Evolutionary conservation across 2,797 vertebrate species (phyloP).

Genomic region (Oreonectes daqikongensis): DNA sequence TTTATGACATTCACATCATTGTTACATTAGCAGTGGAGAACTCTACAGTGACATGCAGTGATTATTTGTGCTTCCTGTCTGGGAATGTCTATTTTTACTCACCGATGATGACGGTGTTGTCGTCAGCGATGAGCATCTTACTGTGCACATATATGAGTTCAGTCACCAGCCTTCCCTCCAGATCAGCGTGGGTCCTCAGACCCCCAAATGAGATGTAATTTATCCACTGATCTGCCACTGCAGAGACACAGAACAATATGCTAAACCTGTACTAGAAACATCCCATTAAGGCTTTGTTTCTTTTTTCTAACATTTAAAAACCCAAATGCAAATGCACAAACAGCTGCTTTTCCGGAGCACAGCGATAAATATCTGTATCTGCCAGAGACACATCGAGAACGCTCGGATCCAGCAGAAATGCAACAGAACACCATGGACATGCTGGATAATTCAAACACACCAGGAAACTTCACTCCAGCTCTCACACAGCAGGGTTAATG

Average conservation of each 20-base stretch:
- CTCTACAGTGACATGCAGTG: not conserved
- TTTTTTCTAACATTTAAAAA: too few species aligned
- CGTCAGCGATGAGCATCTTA: slow-evolving; percentile 94
- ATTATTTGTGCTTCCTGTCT: not conserved
- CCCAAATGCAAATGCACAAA: not conserved
- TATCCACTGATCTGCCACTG: slow-evolving; percentile 94
- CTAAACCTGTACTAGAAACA: too few species aligned
- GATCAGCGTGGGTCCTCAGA: slow-evolving; percentile 87
- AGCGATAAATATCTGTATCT: not conserved
- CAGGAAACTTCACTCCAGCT: slow-evolving; percentile 20
- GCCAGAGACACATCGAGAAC: not conserved
- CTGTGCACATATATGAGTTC: slow-evolving; percentile 98
- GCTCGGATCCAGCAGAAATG: not conserved
- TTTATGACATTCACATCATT: not conserved
- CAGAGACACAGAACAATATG: not conserved
- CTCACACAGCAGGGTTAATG: not conserved
- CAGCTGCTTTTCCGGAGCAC: not conserved
- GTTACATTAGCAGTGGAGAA: not conserved
- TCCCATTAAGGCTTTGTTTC: too few species aligned
- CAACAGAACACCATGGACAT: slow-evolving; percentile 31
- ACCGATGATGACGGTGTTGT: slow-evolving; percentile 96
- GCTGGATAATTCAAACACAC: slow-evolving; percentile 42
- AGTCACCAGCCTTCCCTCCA: slow-evolving; percentile 88
- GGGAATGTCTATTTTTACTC: slow-evolving; percentile 49
- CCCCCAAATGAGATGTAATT: slow-evolving; percentile 94